phyloP scores from a whole-genome alignment of 2,888 invertebrate genomes.

The Eupithecia dodoneata region DNA sequence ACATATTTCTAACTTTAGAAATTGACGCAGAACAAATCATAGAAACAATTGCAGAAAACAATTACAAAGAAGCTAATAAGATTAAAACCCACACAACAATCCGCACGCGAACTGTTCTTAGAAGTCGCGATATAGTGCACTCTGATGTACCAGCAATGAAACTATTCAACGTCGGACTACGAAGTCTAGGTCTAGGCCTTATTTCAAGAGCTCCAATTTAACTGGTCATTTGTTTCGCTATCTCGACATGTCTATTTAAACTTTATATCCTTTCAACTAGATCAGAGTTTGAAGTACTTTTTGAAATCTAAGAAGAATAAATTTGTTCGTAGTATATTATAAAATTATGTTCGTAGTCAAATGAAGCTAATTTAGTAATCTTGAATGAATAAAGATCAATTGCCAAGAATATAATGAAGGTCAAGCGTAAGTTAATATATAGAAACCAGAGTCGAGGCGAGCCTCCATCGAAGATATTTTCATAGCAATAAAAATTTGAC shows the following conservation, averaged over 20 bases:
- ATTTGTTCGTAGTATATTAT: neutral
- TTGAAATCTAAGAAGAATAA: neutral
- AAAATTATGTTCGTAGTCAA: neutral
- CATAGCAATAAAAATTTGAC: conserved; percentile 77
- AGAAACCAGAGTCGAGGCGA: conserved; percentile 58
- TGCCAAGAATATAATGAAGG: conserved; percentile 54
- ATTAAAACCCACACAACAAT: conserved; percentile 47
- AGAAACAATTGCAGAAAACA: conserved; percentile 19
- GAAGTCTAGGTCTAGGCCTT: neutral
- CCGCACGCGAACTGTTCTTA: conserved; percentile 53
- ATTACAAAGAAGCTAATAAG: conserved; percentile 28
- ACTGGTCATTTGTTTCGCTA: conserved; percentile 42
- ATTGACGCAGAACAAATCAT: neutral
- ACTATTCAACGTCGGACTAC: conserved; percentile 48
- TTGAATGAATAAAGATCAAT: conserved; percentile 32
- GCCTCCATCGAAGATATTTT: conserved; percentile 61
- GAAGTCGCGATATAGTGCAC: conserved; percentile 55
- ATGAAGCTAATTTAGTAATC: conserved; percentile 10
- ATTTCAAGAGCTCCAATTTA: conserved; percentile 13
- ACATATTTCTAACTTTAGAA: neutral
- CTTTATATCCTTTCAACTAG: conserved; percentile 31
- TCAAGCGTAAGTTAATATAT: conserved; percentile 68
- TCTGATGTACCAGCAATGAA: conserved; percentile 39
- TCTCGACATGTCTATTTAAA: conserved; percentile 50
- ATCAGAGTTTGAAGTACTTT: neutral